Evolutionary conservation across 2,888 invertebrate genomes (phyloP).

Genomic region (Tetanocera ferruginea): DNA sequence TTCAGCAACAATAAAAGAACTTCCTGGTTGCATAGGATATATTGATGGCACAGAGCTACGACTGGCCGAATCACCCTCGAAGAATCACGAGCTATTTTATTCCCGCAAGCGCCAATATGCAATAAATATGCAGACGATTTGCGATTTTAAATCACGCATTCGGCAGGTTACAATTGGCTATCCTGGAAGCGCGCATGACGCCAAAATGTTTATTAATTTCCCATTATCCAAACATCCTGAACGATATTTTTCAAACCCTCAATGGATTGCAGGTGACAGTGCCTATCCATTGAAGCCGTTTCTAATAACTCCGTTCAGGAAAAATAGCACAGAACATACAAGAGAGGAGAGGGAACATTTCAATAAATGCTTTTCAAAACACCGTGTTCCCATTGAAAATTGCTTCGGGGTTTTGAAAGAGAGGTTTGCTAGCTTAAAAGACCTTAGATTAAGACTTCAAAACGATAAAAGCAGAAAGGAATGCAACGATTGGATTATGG

Average conservation of each 20-base stretch:
- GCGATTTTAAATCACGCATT: constrained; percentile 36
- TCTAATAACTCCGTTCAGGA: constrained; percentile 36
- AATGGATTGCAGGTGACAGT: constrained; percentile 42
- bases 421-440: background rate
- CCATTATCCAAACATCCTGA: background rate
- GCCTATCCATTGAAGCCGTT: constrained; percentile 14
- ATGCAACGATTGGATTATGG: constrained; percentile 30
- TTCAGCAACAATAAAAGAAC: constrained; percentile 30
- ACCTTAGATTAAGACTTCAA: background rate
- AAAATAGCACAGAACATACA: background rate
- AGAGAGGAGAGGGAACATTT: background rate
- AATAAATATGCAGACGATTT: constrained; percentile 37
- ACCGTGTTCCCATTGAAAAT: background rate
- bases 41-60: constrained; percentile 41
- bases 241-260: constrained; percentile 22
- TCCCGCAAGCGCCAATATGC: constrained; percentile 37
- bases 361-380: background rate
- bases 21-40: constrained; percentile 43
- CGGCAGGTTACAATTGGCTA: constrained; percentile 28
- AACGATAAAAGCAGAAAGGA: constrained; percentile 10
- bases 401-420: background rate
- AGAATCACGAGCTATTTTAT: constrained; percentile 33
- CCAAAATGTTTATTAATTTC: constrained; percentile 32
- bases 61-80: constrained; percentile 26
- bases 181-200: constrained; percentile 40